These are phyloP conservation scores for Nysson spinosus DNA, from an alignment of 2,888 invertebrate genomes.

Conservation along the genomic window DNA sequence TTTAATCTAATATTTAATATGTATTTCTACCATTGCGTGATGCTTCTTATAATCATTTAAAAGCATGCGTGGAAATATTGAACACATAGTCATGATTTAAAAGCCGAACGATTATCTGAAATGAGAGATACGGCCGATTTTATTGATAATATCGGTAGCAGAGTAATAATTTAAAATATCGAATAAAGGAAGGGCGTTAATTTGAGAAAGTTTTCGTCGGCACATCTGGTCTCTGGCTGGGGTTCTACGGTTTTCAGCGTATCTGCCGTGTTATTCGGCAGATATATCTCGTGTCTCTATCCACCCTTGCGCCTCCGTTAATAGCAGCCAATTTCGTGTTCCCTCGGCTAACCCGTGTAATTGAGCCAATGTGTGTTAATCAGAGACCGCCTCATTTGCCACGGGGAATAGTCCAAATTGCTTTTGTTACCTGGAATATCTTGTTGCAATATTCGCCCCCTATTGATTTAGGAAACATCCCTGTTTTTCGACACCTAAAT, in stretches of 20 bases:
- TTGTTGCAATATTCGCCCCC: slow-evolving; percentile 21
- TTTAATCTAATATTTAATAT: no score
- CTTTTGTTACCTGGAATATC: slow-evolving; percentile 64
- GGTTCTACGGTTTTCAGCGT: slow-evolving; percentile 43
- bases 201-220: slow-evolving; percentile 17
- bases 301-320: slow-evolving; percentile 60
- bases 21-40: no score
- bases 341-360: slow-evolving; percentile 64
- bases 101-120: no score
- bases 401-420: slow-evolving; percentile 63
- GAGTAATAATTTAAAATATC: neutral
- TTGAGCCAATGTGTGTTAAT: slow-evolving; percentile 68
- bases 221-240: slow-evolving; percentile 23
- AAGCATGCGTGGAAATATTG: no score
- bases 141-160: no score
- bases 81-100: no score
- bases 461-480: slow-evolving; percentile 17
- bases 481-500: no score
- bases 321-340: slow-evolving; percentile 66
- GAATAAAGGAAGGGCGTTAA: slow-evolving; percentile 1
- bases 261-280: slow-evolving; percentile 55
- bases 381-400: slow-evolving; percentile 64
- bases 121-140: no score
- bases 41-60: no score
- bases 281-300: slow-evolving; percentile 58